Evolutionary conservation across 2,888 invertebrate species (phyloP).

Genomic region (Apamea anceps): DNA sequence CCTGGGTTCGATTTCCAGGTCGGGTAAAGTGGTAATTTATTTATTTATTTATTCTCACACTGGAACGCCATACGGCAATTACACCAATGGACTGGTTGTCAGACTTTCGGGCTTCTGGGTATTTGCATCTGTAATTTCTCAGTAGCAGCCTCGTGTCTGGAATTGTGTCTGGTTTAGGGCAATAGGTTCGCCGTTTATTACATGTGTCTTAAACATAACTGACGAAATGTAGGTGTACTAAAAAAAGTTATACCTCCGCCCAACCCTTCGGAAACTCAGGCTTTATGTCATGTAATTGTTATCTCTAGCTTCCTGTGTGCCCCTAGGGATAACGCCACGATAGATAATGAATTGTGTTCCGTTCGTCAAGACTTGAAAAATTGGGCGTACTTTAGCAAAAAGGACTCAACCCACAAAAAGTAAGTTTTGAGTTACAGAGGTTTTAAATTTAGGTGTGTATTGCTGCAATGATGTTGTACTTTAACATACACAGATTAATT

Average conservation of each 20-base stretch:
- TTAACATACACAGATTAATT: no score
- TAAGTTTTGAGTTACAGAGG: no score
- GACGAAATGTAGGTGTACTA: not conserved
- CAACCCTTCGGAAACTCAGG: no score
- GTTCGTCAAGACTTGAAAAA: not conserved
- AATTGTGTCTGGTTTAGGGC: not conserved
- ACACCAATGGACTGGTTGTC: no score
- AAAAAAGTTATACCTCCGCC: not conserved
- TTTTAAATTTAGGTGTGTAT: no score
- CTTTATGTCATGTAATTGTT: not conserved
- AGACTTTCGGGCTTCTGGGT: no score
- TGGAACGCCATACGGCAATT: no score
- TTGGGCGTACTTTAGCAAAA: no score
- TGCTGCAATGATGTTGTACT: no score
- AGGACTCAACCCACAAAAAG: no score
- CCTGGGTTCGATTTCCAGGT: not conserved
- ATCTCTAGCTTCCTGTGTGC: not conserved
- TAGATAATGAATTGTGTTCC: not conserved
- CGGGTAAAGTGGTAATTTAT: rapidly evolving
- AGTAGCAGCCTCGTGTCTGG: not conserved
- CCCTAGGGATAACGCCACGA: not conserved
- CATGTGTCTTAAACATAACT: no score
- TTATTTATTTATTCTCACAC: no score
- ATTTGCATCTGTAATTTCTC: not conserved
- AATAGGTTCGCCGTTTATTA: not conserved